These are phyloP conservation scores for Protobothrops flavoviridis DNA, from an alignment of 2,113 vertebrate species.

Conservation along the genomic window DNA sequence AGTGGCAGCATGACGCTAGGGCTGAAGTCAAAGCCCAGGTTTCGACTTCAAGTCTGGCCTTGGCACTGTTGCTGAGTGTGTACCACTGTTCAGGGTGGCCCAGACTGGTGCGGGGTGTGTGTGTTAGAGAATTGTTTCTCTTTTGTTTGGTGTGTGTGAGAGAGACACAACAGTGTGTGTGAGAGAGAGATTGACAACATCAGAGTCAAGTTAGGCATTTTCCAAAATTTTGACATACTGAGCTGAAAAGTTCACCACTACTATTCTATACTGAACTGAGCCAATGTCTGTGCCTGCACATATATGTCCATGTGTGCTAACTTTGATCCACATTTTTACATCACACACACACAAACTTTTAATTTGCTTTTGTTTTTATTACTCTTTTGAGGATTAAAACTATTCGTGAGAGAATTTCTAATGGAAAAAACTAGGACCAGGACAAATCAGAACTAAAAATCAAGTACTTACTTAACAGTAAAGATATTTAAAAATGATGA, in stretches of 20 bases:
- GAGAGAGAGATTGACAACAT: no score
- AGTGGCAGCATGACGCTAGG: not conserved
- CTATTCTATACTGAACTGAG: not conserved
- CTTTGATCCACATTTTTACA: not conserved
- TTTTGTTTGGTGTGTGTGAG: not conserved
- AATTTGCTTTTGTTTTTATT: not conserved
- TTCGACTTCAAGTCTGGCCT: not conserved
- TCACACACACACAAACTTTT: not conserved
- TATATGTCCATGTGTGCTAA: not conserved
- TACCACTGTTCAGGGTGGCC: not conserved
- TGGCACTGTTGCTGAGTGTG: not conserved
- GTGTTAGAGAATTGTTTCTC: not conserved
- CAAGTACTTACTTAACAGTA: not conserved
- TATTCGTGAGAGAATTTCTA: not conserved
- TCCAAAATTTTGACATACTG: not conserved
- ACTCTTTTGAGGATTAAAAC: not conserved
- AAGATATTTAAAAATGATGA: not conserved
- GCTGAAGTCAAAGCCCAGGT: not conserved
- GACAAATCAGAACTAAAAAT: not conserved
- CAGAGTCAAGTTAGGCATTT: not conserved
- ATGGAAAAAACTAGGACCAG: not conserved
- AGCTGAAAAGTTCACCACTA: not conserved
- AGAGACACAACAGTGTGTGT: not conserved
- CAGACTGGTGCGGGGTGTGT: not conserved
- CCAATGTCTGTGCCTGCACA: not conserved